Percentiles rank a stretch among this genome's conserved stretches.
phyloP scores from a whole-genome alignment of 2,113 vertebrate species.

The Seriola rivoliana region DNA sequence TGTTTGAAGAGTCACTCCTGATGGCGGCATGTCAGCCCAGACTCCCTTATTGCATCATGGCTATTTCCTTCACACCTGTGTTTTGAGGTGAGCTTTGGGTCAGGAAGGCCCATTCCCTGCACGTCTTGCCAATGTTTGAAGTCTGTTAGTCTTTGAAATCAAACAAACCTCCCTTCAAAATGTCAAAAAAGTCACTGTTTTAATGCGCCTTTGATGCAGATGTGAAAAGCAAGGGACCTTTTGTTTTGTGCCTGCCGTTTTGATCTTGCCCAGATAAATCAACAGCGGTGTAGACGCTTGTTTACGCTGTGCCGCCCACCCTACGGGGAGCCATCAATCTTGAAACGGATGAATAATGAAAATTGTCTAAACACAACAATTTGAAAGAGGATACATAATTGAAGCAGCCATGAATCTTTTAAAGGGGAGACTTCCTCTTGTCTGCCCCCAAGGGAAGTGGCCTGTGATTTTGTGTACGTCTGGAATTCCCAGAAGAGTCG shows the following conservation, averaged over 20 bases:
- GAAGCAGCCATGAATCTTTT: conserved; percentile 79
- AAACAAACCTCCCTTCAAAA: conserved; percentile 48
- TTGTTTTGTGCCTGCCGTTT: conserved; percentile 69
- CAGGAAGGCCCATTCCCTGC: conserved; percentile 34
- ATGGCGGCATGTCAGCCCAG: conserved; percentile 2
- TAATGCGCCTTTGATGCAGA: conserved; percentile 63
- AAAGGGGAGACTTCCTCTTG: conserved; percentile 77
- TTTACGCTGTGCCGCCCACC: conserved; percentile 54
- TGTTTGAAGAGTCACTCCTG: conserved; percentile 17
- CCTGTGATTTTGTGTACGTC: conserved; percentile 64
- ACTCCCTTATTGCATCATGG: conserved; percentile 10
- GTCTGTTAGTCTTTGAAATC: conserved; percentile 57
- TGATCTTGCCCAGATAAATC: conserved; percentile 71
- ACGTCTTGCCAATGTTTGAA: conserved; percentile 63
- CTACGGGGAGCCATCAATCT: conserved; percentile 69
- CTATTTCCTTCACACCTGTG: conserved; percentile 69
- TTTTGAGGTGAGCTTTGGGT: conserved; percentile 63
- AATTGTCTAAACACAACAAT: conserved; percentile 79
- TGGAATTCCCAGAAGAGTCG: conserved; percentile 56
- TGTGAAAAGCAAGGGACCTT: conserved; percentile 62
- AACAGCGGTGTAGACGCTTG: conserved; percentile 60
- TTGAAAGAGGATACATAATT: conserved; percentile 78
- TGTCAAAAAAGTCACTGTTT: conserved; percentile 53
- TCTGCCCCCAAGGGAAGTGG: conserved; percentile 72
- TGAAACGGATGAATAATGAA: conserved; percentile 78